Evolutionary conservation across 2,797 vertebrate genomes (phyloP).

Genomic region (Choloepus didactylus): DNA sequence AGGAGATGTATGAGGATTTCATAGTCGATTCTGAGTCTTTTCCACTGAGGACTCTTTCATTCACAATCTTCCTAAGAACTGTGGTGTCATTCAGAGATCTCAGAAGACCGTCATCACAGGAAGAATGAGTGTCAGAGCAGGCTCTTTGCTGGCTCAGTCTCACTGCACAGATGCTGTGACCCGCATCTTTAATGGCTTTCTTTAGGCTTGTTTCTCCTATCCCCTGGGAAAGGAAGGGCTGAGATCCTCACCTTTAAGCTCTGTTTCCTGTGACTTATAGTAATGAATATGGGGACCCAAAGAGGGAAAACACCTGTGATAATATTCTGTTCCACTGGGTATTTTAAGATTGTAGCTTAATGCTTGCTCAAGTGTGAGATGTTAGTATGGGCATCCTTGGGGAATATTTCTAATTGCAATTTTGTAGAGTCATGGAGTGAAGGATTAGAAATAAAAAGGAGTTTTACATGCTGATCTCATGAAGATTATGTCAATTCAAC

Average conservation of each 20-base stretch:
- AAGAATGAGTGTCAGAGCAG: too few species aligned
- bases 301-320: neutral
- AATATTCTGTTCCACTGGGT: too few species aligned
- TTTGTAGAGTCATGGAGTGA: neutral
- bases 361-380: too few species aligned
- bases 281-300: neutral
- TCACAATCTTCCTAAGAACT: neutral
- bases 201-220: neutral
- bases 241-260: fast-evolving
- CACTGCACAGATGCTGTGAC: neutral
- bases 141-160: too few species aligned
- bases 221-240: neutral
- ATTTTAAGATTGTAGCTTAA: neutral
- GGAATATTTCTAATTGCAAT: neutral
- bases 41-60: neutral
- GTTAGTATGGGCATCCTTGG: neutral
- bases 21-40: neutral
- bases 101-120: neutral
- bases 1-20: neutral
- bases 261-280: neutral
- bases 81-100: too few species aligned
- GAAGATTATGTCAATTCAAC: neutral
- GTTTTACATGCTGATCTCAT: neutral
- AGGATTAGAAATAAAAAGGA: neutral
- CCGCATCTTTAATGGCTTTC: neutral